Percentiles rank a stretch among this genome's conserved stretches.
These are phyloP conservation scores for Araneus ventricosus DNA, from an alignment of 1,140 invertebrate genomes.

Conservation along the genomic window DNA sequence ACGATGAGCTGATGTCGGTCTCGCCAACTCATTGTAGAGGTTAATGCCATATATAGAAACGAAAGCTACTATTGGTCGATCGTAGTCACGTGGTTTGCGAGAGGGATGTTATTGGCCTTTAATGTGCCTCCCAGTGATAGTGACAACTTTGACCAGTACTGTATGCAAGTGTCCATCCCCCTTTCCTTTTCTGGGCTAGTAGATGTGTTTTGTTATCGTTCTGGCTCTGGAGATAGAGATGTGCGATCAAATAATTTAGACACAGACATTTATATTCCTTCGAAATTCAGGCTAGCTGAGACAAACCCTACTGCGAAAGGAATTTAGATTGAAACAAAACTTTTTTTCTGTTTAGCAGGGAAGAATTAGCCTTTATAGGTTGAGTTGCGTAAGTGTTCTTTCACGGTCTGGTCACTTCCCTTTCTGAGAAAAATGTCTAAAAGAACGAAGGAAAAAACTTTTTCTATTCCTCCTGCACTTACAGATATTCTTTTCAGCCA, in stretches of 20 bases:
- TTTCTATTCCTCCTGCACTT: not conserved
- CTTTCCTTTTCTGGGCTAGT: not conserved
- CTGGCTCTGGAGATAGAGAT: not conserved
- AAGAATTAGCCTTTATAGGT: not conserved
- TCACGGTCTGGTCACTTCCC: constrained; percentile 11
- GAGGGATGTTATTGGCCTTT: constrained; percentile 75
- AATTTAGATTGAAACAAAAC: not conserved
- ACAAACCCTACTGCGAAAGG: not conserved
- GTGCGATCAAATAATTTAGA: not conserved
- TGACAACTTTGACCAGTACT: constrained; percentile 72
- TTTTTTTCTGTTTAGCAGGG: not conserved
- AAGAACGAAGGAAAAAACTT: not conserved
- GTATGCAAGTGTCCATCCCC: constrained; percentile 1
- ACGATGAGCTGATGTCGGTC: constrained; percentile 70
- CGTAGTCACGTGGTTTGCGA: constrained; percentile 37
- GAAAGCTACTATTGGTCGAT: constrained; percentile 49
- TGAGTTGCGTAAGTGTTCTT: not conserved
- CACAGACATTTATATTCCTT: not conserved
- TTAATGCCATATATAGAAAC: constrained; percentile 75
- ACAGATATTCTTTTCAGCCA: too few relatives aligned
- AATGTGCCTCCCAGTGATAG: constrained; percentile 57
- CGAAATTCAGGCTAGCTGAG: not conserved
- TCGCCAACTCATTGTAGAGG: constrained; percentile 72
- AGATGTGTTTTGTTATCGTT: constrained; percentile 1
- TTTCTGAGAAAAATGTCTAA: not conserved